A percentile compares a stretch with the other conserved stretches of the same genome.
Conservation (phyloP, 2,113 vertebrate genomes). For the Aplodontia rufa region DNA sequence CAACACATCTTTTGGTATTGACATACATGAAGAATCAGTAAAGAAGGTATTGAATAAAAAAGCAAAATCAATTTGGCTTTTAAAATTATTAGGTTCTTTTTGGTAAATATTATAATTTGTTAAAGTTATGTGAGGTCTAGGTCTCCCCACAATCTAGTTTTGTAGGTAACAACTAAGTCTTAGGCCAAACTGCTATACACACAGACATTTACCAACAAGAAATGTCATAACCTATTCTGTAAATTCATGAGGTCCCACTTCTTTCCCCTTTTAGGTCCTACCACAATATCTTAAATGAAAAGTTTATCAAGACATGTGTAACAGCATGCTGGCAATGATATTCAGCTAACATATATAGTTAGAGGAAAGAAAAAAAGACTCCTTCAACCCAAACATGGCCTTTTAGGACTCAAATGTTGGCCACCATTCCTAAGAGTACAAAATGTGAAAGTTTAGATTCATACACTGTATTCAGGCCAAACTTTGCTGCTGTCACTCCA, state of each 20-base stretch:
- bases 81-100: neutral
- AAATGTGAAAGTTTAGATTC: neutral
- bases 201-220: neutral
- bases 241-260: neutral
- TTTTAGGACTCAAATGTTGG: neutral
- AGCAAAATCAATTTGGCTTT: neutral
- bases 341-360: neutral
- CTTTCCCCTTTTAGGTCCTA: neutral
- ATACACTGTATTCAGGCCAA: neutral
- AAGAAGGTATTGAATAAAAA: neutral
- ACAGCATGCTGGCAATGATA: neutral
- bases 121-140: neutral
- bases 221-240: neutral
- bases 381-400: neutral
- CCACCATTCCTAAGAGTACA: neutral
- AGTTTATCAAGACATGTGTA: neutral
- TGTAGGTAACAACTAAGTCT: neutral
- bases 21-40: neutral
- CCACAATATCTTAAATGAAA: neutral
- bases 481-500: conserved; percentile 30
- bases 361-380: neutral
- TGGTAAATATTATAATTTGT: neutral
- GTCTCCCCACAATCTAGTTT: neutral
- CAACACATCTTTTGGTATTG: neutral
- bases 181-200: neutral